These are phyloP conservation scores for Drosophila stalkeri DNA, from an alignment of 2,888 invertebrate species.

Conservation along the genomic window DNA sequence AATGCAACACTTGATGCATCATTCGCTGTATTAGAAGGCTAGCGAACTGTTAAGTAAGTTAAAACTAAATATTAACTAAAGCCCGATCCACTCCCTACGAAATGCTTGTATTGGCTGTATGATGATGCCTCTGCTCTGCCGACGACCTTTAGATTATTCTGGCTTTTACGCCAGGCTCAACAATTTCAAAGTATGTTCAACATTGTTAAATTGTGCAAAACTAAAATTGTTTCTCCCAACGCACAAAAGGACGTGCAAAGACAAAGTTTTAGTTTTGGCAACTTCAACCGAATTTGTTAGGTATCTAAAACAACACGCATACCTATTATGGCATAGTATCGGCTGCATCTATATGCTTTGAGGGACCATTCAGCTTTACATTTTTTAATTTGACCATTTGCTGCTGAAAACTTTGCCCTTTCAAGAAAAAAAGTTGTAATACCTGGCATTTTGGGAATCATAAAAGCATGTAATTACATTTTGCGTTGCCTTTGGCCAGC, in stretches of 20 bases:
- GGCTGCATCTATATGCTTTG: constrained; percentile 9
- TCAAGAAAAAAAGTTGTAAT: constrained; percentile 34
- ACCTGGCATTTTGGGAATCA: constrained; percentile 53
- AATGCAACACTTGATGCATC: not conserved
- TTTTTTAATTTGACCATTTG: constrained; percentile 35
- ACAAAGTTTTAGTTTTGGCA: constrained; percentile 26
- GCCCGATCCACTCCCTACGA: not conserved
- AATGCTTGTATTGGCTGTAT: not conserved
- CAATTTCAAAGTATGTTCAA: constrained; percentile 14
- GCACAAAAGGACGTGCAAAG: constrained; percentile 27
- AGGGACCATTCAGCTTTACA: constrained; percentile 15
- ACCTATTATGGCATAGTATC: constrained; percentile 14
- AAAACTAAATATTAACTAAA: not conserved
- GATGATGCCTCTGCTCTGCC: not conserved
- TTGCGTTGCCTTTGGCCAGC: constrained; percentile 27
- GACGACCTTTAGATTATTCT: constrained; percentile 10
- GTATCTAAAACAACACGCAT: constrained; percentile 28
- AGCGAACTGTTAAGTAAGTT: not conserved
- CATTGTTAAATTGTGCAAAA: constrained; percentile 19
- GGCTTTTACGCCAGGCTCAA: not conserved
- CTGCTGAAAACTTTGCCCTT: constrained; percentile 28
- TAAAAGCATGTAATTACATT: constrained; percentile 38
- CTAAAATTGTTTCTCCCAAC: constrained; percentile 25
- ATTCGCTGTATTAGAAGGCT: not conserved
- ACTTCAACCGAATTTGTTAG: constrained; percentile 20